phyloP scores from a whole-genome alignment of 2,888 invertebrate genomes.

The Baccha elongata region DNA sequence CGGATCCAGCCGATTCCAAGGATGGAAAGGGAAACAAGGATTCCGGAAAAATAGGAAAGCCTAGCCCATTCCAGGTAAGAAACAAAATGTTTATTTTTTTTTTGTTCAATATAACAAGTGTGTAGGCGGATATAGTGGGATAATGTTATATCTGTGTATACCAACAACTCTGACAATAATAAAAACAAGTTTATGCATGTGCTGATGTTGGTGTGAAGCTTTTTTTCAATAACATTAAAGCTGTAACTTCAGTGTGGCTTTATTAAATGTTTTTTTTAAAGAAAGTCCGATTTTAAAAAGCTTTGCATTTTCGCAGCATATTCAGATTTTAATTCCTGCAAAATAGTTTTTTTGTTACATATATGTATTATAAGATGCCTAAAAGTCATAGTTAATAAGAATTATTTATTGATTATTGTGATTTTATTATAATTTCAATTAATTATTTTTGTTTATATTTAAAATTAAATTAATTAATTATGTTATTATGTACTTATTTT shows the following conservation, averaged over 20 bases:
- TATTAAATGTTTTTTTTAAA: not conserved
- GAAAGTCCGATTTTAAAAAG: conserved; percentile 47
- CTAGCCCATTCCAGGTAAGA: conserved; percentile 86
- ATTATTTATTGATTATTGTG: too few species aligned
- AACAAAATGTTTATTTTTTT: not conserved
- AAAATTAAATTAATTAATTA: too few species aligned
- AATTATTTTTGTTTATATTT: too few species aligned
- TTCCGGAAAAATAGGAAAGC: conserved; percentile 86
- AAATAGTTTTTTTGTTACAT: not conserved
- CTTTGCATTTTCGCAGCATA: conserved; percentile 63
- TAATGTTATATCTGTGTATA: conserved; percentile 6
- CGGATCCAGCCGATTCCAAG: conserved; percentile 84
- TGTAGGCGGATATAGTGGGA: conserved; percentile 16
- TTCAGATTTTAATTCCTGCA: conserved; percentile 21
- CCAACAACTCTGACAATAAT: conserved; percentile 19
- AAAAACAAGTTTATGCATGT: conserved; percentile 54
- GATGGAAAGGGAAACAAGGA: conserved; percentile 84
- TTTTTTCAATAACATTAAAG: conserved; percentile 60
- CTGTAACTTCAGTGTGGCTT: conserved; percentile 12
- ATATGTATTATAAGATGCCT: not conserved
- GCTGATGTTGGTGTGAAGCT: conserved; percentile 66
- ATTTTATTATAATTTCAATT: too few species aligned
- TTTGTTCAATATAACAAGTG: conserved; percentile 4
- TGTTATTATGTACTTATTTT: too few species aligned
- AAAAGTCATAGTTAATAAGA: not conserved